These are phyloP conservation scores for Hermatobates lingyangjiaoensis DNA, from an alignment of 1,140 invertebrate genomes.

Conservation along the genomic window DNA sequence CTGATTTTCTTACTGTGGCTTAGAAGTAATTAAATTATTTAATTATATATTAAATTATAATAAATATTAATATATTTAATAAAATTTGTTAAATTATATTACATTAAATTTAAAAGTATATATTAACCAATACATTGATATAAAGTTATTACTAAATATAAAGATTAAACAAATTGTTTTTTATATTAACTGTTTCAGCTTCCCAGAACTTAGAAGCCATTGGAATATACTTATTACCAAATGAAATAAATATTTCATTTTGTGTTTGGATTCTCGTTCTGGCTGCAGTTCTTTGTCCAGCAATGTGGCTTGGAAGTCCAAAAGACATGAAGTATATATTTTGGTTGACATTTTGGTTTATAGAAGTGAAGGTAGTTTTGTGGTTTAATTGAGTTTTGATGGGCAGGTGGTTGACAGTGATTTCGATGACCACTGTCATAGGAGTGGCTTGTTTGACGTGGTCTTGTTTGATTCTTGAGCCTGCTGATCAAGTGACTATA, in stretches of 20 bases:
- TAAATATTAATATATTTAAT: too few relatives aligned
- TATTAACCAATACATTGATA: too few relatives aligned
- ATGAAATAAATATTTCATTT: constrained; percentile 42
- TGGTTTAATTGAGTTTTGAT: neutral
- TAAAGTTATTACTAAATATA: too few relatives aligned
- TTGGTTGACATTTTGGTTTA: too few relatives aligned
- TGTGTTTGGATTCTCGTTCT: constrained; percentile 56
- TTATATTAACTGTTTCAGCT: constrained; percentile 33
- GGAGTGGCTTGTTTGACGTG: constrained; percentile 35
- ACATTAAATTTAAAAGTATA: too few relatives aligned
- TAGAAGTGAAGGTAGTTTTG: neutral
- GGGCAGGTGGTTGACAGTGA: constrained; percentile 32
- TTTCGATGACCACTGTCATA: constrained; percentile 34
- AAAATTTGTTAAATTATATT: too few relatives aligned
- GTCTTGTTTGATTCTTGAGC: constrained; percentile 24
- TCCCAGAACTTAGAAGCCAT: constrained; percentile 55
- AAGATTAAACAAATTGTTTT: too few relatives aligned
- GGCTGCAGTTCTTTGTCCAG: constrained; percentile 44
- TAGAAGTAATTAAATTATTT: too few relatives aligned
- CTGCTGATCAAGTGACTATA: constrained; percentile 13
- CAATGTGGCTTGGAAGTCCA: constrained; percentile 66
- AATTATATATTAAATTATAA: too few relatives aligned
- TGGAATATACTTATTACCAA: constrained; percentile 38
- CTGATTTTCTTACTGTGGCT: too few relatives aligned
- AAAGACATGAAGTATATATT: constrained; percentile 57